Percentiles rank a stretch among this genome's conserved stretches.
phyloP scores from a whole-genome alignment of 2,888 invertebrate species.

The Branchellion lobata region DNA sequence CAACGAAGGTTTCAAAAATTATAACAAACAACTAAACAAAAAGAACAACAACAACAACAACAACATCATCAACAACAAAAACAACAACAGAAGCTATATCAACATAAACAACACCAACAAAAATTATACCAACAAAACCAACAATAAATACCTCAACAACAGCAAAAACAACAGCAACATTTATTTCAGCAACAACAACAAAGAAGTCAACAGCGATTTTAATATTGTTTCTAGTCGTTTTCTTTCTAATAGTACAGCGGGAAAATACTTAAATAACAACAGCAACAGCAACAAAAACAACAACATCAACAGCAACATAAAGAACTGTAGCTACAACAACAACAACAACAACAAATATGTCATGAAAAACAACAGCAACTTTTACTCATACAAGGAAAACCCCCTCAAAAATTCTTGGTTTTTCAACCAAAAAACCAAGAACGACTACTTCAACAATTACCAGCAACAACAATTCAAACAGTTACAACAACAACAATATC shows the following conservation, averaged over 20 bases:
- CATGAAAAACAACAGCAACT: neutral
- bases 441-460: neutral
- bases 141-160: neutral
- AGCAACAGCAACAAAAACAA: neutral
- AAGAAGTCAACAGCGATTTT: neutral
- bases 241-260: neutral
- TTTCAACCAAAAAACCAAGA: neutral
- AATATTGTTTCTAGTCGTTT: neutral
- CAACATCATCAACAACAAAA: slow-evolving; percentile 5
- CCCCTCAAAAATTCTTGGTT: too few relatives aligned
- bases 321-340: neutral
- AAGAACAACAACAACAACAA: neutral
- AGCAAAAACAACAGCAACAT: neutral
- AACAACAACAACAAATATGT: too few relatives aligned
- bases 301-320: neutral
- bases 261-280: neutral
- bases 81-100: neutral
- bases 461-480: neutral
- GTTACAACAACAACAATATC: too few relatives aligned
- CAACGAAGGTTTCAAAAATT: neutral
- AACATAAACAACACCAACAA: neutral
- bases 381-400: too few relatives aligned
- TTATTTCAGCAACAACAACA: neutral
- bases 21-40: neutral
- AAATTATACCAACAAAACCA: neutral